Conservation (phyloP, 2,888 invertebrate genomes). For the Steinernema carpocapsae region DNA sequence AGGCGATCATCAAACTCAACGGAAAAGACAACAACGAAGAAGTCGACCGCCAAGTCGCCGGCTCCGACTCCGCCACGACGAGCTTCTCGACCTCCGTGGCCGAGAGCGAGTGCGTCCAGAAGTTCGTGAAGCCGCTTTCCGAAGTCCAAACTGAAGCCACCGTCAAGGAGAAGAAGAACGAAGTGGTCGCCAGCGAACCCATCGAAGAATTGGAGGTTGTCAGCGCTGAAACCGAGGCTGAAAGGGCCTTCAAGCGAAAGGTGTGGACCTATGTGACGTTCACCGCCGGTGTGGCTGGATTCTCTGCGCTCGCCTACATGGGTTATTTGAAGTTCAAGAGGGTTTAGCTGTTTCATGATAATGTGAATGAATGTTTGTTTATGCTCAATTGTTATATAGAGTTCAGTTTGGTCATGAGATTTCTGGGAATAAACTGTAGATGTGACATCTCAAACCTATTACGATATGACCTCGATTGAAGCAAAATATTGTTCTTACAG, state of each 20-base stretch:
- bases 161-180: slow-evolving; percentile 11
- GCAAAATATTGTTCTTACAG: neutral
- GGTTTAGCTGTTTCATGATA: neutral
- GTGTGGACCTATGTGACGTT: neutral
- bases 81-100: slow-evolving; percentile 17
- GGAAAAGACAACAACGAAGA: neutral
- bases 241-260: neutral
- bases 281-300: slow-evolving; percentile 20
- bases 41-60: slow-evolving; percentile 3
- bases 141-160: neutral
- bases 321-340: slow-evolving; percentile 27
- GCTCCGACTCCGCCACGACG: slow-evolving; percentile 10
- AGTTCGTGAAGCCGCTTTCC: slow-evolving; percentile 15
- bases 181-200: slow-evolving; percentile 3
- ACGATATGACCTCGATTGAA: neutral
- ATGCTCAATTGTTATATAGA: slow-evolving; percentile 31
- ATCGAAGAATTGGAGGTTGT: slow-evolving; percentile 19
- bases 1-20: slow-evolving; percentile 6
- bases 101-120: slow-evolving; percentile 17
- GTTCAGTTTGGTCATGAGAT: neutral
- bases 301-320: slow-evolving; percentile 26
- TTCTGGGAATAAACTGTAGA: slow-evolving; percentile 12
- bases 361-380: slow-evolving; percentile 6
- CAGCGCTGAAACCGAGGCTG: slow-evolving; percentile 13
- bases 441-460: neutral